phyloP scores from a whole-genome alignment of 2,888 invertebrate species.

The Acronicta alni region DNA sequence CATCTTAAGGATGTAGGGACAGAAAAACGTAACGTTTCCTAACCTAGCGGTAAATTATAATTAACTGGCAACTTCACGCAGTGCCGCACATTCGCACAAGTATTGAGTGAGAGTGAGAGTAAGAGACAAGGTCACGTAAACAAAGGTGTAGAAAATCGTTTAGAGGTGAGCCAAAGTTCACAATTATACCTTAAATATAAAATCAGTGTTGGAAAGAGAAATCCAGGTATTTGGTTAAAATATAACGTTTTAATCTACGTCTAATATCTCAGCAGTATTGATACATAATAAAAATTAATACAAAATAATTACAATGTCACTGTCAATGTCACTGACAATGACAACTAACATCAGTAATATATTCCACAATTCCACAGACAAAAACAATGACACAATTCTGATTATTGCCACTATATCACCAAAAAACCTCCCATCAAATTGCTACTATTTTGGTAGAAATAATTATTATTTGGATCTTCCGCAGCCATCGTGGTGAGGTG shows the following conservation, averaged over 20 bases:
- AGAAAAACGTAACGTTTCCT: too few relatives aligned
- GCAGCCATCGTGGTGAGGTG: slow-evolving; percentile 73
- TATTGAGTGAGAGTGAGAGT: neutral
- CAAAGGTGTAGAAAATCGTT: neutral
- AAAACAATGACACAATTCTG: slow-evolving; percentile 7
- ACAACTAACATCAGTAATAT: too few relatives aligned
- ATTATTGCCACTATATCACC: slow-evolving; percentile 26
- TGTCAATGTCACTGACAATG: too few relatives aligned
- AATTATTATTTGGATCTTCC: slow-evolving; percentile 48
- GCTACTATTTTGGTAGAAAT: slow-evolving; percentile 22
- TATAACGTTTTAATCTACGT: too few relatives aligned
- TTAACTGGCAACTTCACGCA: neutral
- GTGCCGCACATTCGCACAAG: neutral
- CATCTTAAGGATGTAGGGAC: too few relatives aligned
- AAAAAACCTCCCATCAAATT: neutral
- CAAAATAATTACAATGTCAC: too few relatives aligned
- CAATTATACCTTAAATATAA: neutral
- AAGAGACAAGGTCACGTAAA: neutral
- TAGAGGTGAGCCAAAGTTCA: neutral
- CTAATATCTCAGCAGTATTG: too few relatives aligned
- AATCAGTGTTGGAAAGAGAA: neutral
- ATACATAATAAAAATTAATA: too few relatives aligned
- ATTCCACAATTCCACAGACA: neutral
- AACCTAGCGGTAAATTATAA: neutral
- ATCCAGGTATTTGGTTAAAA: neutral